These are phyloP conservation scores for Macrophya alboannulata DNA, from an alignment of 2,888 invertebrate species.

Conservation along the genomic window DNA sequence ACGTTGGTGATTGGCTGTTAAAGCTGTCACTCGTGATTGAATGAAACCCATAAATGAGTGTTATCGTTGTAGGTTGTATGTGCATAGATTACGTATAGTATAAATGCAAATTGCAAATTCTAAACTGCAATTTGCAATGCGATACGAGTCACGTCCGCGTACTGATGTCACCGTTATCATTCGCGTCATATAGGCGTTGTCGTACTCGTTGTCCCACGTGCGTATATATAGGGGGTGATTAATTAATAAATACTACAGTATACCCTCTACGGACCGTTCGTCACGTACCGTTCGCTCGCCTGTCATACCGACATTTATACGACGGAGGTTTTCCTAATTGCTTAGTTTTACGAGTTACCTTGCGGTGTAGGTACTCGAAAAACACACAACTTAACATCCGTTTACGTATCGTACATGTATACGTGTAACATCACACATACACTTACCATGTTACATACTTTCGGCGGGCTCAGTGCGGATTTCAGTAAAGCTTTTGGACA, in stretches of 20 bases:
- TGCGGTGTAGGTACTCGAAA: background rate
- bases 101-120: constrained; percentile 49
- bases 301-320: constrained; percentile 11
- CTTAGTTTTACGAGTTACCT: constrained; percentile 33
- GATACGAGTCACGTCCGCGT: constrained; percentile 35
- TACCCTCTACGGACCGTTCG: constrained; percentile 25
- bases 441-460: background rate
- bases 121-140: constrained; percentile 16
- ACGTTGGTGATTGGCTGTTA: background rate
- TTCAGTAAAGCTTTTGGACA: constrained; percentile 32
- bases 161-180: constrained; percentile 37
- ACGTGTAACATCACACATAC: background rate
- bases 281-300: constrained; percentile 20
- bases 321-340: constrained; percentile 24
- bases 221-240: constrained; percentile 25
- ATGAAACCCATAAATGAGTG: constrained; percentile 17
- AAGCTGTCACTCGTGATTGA: background rate
- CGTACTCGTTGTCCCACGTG: background rate
- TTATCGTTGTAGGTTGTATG: background rate
- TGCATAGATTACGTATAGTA: background rate
- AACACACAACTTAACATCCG: background rate
- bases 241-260: constrained; percentile 43
- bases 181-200: constrained; percentile 19
- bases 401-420: background rate
- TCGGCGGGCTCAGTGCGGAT: constrained; percentile 15